Evolutionary conservation across 2,888 invertebrate species (phyloP).

Genomic region (Chrysomela aeneicollis): DNA sequence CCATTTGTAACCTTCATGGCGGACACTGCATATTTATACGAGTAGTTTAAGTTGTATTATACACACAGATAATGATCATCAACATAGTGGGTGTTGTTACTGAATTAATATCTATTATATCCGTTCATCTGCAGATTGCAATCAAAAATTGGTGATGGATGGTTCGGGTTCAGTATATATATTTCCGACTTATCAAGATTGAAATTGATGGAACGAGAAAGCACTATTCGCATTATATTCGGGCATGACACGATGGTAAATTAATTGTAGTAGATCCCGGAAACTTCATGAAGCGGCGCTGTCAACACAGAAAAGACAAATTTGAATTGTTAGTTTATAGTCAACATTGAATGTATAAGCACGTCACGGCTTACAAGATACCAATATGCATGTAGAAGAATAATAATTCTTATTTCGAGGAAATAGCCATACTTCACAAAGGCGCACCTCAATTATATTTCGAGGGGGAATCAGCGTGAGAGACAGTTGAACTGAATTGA

Average conservation of each 20-base stretch:
- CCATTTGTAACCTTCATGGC: no score
- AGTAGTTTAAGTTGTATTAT: no score
- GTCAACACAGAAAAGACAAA: constrained; percentile 23
- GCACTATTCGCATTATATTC: background rate
- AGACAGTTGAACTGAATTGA: no score
- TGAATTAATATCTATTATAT: no score
- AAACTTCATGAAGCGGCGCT: background rate
- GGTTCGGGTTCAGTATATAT: background rate
- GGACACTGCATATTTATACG: no score
- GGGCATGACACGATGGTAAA: background rate
- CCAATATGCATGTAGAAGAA: constrained; percentile 19
- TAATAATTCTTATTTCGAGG: constrained; percentile 21
- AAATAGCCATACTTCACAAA: background rate
- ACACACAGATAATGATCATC: no score
- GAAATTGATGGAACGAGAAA: constrained; percentile 4
- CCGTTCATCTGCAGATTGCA: background rate
- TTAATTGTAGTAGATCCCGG: constrained; percentile 2
- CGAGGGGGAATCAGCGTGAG: no score
- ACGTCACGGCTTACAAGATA: constrained; percentile 24
- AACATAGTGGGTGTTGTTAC: no score
- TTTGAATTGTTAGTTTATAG: constrained; percentile 27
- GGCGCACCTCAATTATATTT: background rate
- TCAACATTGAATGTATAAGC: constrained; percentile 25
- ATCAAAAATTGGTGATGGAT: background rate
- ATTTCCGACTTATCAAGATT: background rate